Evolutionary conservation across 2,113 vertebrate species (phyloP).

Genomic region (Trachemys scripta): DNA sequence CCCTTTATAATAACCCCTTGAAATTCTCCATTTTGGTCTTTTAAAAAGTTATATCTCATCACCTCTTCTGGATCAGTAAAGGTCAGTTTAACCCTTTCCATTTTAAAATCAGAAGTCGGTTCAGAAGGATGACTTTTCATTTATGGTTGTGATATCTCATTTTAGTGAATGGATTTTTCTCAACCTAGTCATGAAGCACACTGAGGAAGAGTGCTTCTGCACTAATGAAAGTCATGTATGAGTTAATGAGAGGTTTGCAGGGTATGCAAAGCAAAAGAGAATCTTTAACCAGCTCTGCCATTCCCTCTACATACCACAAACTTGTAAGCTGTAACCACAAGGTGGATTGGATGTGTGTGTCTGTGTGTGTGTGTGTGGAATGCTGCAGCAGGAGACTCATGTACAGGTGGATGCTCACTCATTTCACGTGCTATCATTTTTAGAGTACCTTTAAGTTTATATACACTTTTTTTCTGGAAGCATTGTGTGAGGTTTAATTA

Average conservation of each 20-base stretch:
- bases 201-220: conserved; percentile 58
- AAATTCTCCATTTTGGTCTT: conserved; percentile 62
- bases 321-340: conserved; percentile 67
- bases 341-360: conserved; percentile 56
- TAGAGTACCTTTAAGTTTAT: conserved; percentile 5
- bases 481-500: neutral
- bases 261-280: conserved; percentile 70
- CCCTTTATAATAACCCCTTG: conserved; percentile 41
- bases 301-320: conserved; percentile 62
- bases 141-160: conserved; percentile 6
- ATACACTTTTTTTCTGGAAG: neutral
- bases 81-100: conserved; percentile 60
- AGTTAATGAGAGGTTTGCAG: conserved; percentile 71
- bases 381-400: conserved; percentile 63
- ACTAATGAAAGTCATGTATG: conserved; percentile 73
- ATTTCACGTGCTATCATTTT: conserved; percentile 45
- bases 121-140: conserved; percentile 43
- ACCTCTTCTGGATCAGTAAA: conserved; percentile 49
- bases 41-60: conserved; percentile 68
- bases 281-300: conserved; percentile 71
- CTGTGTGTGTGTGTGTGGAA: conserved; percentile 48
- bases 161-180: conserved; percentile 5
- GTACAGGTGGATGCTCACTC: conserved; percentile 60
- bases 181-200: conserved; percentile 1
- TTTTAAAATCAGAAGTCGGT: conserved; percentile 27